Base-by-base conservation (phyloP, 2,797 vertebrate genomes). In the Siniperca obscura region DNA sequence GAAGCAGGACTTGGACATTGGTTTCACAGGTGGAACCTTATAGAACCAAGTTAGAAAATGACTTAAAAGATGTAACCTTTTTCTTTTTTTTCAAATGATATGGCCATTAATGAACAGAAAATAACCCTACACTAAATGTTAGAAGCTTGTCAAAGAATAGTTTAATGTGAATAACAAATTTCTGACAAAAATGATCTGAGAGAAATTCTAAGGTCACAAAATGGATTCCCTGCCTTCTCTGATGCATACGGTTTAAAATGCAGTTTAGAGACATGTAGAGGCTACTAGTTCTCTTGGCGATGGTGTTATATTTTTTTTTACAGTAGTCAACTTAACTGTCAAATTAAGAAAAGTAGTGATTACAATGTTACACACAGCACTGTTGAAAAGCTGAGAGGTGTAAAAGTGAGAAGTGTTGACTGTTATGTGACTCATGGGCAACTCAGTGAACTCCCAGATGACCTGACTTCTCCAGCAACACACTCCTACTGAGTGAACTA, bases 401-500 rank as follows among this genome's bases (percentile, higher is more conserved):
- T 62, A 59, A 70, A 74, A 75, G 55, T 57, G 57, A 74, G 36
- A 67, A 13, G 56, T 76, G 76, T 61, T 66, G 75, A 46, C 42
- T 61, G 65, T 59, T 30, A 8, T 48, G 40, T 56, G 66, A 56
- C 59, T 70, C 57, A 16, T 0, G 25, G 40, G 27, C 67, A 50
- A 67, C 52, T 50, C 7, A 0, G 30, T 22, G 42, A 80, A 55
- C 27, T 76, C 40, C 60, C 67, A 6, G 17, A 74, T 17, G 70
- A 78, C 71, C 60, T 44, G 27, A 67, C 62, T 70, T 71, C 56
- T 69, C 52, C 46, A 34, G 53, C 48, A 68, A 59, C 74, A 61
- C 48, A n/a, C 80, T 72, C 69, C 72, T n/a, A 40, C 82, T 48
- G 80, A 59, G 77, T 2, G 36, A 62, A 75, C 84, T 73, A 55